Conservation (phyloP, 2,113 vertebrate species). For the Tauraco erythrolophus region DNA sequence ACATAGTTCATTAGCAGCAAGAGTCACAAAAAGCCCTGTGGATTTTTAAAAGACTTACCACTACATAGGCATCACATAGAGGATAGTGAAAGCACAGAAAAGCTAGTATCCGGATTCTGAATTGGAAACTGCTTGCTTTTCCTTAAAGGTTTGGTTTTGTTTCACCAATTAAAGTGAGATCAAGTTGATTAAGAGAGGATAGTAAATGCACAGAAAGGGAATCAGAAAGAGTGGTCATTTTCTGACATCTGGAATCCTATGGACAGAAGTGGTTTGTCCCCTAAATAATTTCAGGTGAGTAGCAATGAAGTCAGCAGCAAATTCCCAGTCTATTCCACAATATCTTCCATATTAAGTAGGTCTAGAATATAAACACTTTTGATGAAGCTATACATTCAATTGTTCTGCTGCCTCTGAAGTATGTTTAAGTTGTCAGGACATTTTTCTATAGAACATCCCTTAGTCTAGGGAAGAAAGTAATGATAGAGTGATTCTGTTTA, state of each 20-base stretch:
- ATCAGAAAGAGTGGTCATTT: neutral
- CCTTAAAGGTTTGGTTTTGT: neutral
- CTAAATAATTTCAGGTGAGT: neutral
- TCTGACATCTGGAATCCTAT: neutral
- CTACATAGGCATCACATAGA: neutral
- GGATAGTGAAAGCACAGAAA: neutral
- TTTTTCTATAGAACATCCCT: neutral
- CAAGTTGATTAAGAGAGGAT: neutral
- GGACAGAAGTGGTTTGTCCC: neutral
- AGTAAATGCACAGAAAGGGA: neutral
- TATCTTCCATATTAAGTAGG: neutral
- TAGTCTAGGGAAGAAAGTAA: neutral
- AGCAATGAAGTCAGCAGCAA: neutral
- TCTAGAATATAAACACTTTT: neutral
- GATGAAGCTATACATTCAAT: neutral
- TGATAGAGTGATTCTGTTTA: neutral
- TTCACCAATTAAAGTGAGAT: neutral
- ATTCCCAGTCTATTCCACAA: neutral
- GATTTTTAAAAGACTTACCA: neutral
- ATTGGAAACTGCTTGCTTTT: neutral
- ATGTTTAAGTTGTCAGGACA: neutral
- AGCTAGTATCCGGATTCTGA: neutral
- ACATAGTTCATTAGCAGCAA: neutral
- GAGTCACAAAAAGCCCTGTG: neutral
- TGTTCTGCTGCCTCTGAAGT: neutral